These are phyloP conservation scores for Catagonus wagneri DNA, from an alignment of 2,113 vertebrate species.

Conservation along the genomic window DNA sequence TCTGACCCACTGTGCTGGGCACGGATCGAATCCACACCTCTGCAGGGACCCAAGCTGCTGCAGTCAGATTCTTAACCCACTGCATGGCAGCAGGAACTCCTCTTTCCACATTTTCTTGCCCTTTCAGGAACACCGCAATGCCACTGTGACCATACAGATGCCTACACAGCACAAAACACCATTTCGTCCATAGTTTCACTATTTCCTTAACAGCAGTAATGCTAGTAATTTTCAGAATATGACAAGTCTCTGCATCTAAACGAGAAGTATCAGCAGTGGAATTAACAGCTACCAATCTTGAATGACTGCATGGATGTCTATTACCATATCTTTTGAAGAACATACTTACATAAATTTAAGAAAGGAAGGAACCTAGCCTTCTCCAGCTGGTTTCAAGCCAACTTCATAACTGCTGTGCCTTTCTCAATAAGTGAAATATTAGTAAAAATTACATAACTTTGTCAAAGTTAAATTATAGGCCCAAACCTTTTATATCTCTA, in stretches of 20 bases:
- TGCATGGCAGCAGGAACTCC: no score
- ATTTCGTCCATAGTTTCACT: neutral
- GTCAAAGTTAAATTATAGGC: constrained; percentile 1
- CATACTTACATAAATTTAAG: neutral
- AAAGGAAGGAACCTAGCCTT: neutral
- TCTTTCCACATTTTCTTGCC: neutral
- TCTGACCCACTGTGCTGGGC: no score
- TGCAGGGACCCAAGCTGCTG: no score
- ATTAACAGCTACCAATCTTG: neutral
- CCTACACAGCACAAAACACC: neutral
- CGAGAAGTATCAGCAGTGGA: neutral
- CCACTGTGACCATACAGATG: neutral
- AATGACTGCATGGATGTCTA: neutral
- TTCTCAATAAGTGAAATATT: neutral
- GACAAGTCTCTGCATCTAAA: neutral
- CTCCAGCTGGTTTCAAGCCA: neutral
- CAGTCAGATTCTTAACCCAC: no score
- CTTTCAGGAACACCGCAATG: neutral
- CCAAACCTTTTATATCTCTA: neutral
- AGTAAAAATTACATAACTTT: neutral
- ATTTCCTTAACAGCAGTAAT: neutral
- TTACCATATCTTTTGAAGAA: neutral
- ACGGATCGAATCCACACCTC: no score
- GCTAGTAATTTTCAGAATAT: neutral
- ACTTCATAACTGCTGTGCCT: neutral